Evolutionary conservation across 1,140 invertebrate species (phyloP), one percentile per base, ranked within the genome.

Genomic region (Hyles vespertilio): DNA sequence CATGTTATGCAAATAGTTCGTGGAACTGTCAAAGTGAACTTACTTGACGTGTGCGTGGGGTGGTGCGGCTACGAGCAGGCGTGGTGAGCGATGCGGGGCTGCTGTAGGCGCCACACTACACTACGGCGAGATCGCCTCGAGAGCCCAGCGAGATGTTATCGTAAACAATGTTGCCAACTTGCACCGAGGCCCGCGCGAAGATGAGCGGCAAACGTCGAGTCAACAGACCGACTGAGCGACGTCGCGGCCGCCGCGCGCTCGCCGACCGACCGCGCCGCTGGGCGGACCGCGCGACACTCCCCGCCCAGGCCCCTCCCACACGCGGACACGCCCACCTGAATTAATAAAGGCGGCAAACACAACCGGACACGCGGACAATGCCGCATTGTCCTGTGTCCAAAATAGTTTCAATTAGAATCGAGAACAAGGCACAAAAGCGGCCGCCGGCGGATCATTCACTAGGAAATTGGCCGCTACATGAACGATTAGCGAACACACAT

Each of bases 341-440:
- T 88, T 88, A 88, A 88, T 88, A 88, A 86, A 84, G 79, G 80
- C 78, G 73, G 81, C 84, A 88, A 88, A 88, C 84, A 88, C 77
- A 77, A 71, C 72, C 73, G 84, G 84, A 86, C 84, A 88, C 79
- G 80, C 84, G 85, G 85, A 88, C 85, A 88, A 88, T 86, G 76
- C 81, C 57, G 73, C 81, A 84, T 88, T 88, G 85, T 88, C 85
- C 85, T 76, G 61, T 74, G 76, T 78, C 82, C 85, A 79, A 86
- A 88, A 88, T 85, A 88, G 85, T 88, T 88, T 88, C 83, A 86
- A 88, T 88, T 88, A 88, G 83, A 86, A 84, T 73, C 77, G 78
- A 72, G 77, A 68, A 77, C 73, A 75, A 76, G 72, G 74, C 72
- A 84, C 76, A 86, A 84, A 84, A 81, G 79, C 79, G 60, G 66